Conservation (phyloP, 2,797 vertebrate species). For the Notoglanidium macrostoma region DNA sequence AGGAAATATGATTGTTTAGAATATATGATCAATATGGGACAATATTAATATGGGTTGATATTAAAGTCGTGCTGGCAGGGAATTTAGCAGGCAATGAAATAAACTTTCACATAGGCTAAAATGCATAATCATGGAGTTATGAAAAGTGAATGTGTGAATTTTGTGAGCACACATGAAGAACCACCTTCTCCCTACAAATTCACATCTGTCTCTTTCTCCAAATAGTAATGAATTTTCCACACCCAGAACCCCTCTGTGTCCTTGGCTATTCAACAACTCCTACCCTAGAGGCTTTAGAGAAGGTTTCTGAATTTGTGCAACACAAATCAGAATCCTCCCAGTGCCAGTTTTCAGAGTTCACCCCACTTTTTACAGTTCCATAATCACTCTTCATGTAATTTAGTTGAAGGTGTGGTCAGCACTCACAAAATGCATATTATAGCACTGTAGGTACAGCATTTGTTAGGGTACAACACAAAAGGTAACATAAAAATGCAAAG, state of each 20-base stretch:
- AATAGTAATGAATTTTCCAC: background rate
- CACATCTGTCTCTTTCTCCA: background rate
- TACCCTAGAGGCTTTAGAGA: background rate
- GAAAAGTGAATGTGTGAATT: background rate
- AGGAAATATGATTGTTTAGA: background rate
- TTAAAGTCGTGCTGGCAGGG: background rate
- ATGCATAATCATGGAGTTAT: background rate
- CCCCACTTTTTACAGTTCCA: background rate
- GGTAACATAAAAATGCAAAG: slow-evolving; percentile 62
- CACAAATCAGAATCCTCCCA: background rate
- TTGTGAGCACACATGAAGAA: background rate
- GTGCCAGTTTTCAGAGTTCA: background rate
- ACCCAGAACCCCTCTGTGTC: background rate
- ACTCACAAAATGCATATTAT: background rate
- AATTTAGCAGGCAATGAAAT: background rate
- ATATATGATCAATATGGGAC: background rate
- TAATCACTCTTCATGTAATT: background rate
- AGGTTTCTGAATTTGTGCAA: background rate
- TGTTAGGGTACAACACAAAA: background rate
- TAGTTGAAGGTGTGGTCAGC: background rate
- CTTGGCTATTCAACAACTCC: background rate
- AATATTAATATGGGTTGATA: background rate
- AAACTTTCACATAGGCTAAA: background rate
- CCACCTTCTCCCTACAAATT: background rate
- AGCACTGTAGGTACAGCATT: slow-evolving; percentile 5